Evolutionary conservation across 2,797 vertebrate genomes (phyloP), one percentile per base, ranked within the genome.

Genomic region (Acanthornis magna): DNA sequence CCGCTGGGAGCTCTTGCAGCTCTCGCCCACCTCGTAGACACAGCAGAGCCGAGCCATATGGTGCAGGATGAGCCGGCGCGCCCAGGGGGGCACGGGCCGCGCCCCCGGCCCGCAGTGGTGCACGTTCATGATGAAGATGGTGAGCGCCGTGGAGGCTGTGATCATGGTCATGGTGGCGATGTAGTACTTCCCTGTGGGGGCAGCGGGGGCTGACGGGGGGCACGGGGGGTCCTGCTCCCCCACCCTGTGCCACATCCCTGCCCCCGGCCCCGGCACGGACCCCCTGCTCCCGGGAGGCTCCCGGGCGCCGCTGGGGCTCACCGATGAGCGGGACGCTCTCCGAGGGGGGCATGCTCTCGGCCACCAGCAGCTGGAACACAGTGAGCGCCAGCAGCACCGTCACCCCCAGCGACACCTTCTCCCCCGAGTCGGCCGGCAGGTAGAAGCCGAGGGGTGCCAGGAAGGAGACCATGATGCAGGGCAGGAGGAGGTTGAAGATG

Each of bases 91-190:
- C 72, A 99, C 98, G 0, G 98, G 98, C 1, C 96, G 97, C 4
- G 98, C 98, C 34, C 98, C 98, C 0, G 98, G 97, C 3, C 99
- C 98, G 4, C 99, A 99, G 97, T 99, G 98, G 95, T 99, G 99
- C 50, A 99, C 95, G 88, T 98, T 99, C 98, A 99, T 99, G 96
- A 99, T 98, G 96, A 99, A 99, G 97, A 99, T 99, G 88, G 99
- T 99, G 79, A 99, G 95, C 0, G 99, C 98, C 0, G 99, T 99
- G 30, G 99, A 99, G 51, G 98, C 98, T 0, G 99, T 98, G 82
- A 99, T 98, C 98, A 99, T 98, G n/a, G 98, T 98, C 99, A 99
- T 99, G 51, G 99, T 99, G 62, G 99, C 98, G 2, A 99, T 99
- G 97, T 99, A 99, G 96, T 99, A 99, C 85, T 99, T 99, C 45